Conservation (phyloP, 2,113 vertebrate genomes). For the Eupsittula cactorum region DNA sequence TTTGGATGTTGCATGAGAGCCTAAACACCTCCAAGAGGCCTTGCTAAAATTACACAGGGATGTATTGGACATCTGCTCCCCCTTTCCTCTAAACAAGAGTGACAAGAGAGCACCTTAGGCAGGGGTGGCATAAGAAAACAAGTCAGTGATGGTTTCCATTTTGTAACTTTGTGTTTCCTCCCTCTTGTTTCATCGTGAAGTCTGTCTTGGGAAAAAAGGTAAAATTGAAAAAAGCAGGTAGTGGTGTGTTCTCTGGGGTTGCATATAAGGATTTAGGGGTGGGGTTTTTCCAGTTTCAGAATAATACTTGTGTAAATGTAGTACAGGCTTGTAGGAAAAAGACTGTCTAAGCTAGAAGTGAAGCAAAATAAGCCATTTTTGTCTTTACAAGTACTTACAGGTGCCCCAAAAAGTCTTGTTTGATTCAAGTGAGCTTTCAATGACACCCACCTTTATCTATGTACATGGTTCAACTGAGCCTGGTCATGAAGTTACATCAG, state of each 20-base stretch:
- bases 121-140: background rate
- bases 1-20: background rate
- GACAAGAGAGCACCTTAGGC: background rate
- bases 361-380: background rate
- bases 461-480: background rate
- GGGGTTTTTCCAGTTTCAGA: background rate
- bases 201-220: background rate
- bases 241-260: background rate
- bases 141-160: background rate
- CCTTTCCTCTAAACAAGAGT: background rate
- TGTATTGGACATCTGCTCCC: background rate
- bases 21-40: background rate
- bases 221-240: background rate
- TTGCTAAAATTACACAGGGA: background rate
- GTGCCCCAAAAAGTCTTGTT: background rate
- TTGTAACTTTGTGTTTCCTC: background rate
- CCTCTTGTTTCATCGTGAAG: background rate
- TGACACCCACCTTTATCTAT: background rate
- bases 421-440: background rate
- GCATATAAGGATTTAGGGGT: background rate
- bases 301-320: background rate
- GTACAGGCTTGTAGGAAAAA: background rate
- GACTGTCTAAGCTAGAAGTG: background rate
- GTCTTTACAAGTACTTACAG: background rate
- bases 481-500: background rate